Evolutionary conservation across 2,888 invertebrate species (phyloP), one percentile per base, ranked within the genome.

Genomic region (Coleophora flavipennella): DNA sequence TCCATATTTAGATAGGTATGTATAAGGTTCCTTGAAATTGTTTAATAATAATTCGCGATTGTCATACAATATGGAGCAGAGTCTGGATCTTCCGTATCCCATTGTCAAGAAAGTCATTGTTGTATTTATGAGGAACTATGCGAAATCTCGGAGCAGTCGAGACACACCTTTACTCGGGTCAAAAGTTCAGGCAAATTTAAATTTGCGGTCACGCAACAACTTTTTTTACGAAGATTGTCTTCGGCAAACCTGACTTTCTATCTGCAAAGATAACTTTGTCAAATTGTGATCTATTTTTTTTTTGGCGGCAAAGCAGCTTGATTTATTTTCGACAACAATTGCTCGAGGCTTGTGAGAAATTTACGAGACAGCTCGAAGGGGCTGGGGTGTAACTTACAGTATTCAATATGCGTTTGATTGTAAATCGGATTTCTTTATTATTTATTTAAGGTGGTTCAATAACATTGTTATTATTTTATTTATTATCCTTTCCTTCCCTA

Each of bases 311-410:
- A 29, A 29, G 70, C 69, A 66, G 54, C 57, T 60, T 83, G 79
- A 80, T 80, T 81, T 81, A 83, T 80, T 78, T 72, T 67, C 67
- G 73, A 78, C 79, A 79, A 76, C 77, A 76, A 77, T 75, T 59
- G 64, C 57, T 55, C 53, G 55, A 53, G 57, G 50, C 51, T 70
- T 78, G 77, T 81, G 83, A 79, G 81, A 83, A 79, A 79, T 83
- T 80, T 81, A 81, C 73, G 80, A 75, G 52, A 60, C 59, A 53
- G 61, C 66, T 57, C 56, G 55, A 55, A 77, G 69, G 78, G 78
- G 76, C 73, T 70, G 70, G 64, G 42, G 11, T 20, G 20, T 20
- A 6, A 20, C 20, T 20, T 20, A 20, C 20, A 20, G 31, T 8
- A 52, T 56, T 62, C 40, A 46, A 49, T 60, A 55, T 53, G 52